These are phyloP conservation scores for Drosophila busckii DNA, from an alignment of 1,140 invertebrate genomes.

Conservation along the genomic window DNA sequence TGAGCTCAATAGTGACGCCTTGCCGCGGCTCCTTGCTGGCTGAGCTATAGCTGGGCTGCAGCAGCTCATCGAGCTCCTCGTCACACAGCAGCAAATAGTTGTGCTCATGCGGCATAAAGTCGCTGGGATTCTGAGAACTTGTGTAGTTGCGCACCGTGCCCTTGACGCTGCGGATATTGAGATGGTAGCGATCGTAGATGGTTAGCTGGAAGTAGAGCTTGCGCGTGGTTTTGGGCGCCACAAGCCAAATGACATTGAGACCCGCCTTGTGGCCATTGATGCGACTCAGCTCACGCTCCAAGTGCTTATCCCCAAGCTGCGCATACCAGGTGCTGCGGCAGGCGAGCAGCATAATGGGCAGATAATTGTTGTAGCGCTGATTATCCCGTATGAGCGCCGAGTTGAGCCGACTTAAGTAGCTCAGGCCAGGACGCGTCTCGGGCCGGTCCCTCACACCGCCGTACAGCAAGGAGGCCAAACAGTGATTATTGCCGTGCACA, in stretches of 20 bases:
- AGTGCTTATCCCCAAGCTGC: slow-evolving; percentile 9
- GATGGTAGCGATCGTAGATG: slow-evolving; percentile 18
- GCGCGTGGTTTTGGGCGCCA: slow-evolving; percentile 4
- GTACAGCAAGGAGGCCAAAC: slow-evolving; percentile 16
- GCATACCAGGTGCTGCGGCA: slow-evolving; percentile 24
- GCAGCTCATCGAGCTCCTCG: slow-evolving; percentile 9
- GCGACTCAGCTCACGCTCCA: not conserved
- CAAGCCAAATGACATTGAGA: slow-evolving; percentile 39
- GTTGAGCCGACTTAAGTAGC: slow-evolving; percentile 12
- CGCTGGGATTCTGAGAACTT: slow-evolving; percentile 20
- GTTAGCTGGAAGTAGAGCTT: slow-evolving; percentile 34
- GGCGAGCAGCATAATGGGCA: slow-evolving; percentile 26
- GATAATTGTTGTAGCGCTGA: slow-evolving; percentile 8
- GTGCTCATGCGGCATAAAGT: slow-evolving; percentile 13
- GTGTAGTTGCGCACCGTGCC: slow-evolving; percentile 16
- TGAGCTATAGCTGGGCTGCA: not conserved
- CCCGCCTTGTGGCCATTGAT: not conserved
- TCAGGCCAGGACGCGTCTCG: not conserved
- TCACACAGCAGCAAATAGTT: slow-evolving; percentile 36
- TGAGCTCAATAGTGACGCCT: slow-evolving; percentile 24
- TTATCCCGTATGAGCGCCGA: not conserved
- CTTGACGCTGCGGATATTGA: slow-evolving; percentile 18
- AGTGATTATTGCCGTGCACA: not conserved
- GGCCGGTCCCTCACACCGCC: slow-evolving; percentile 2
- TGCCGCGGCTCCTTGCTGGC: not conserved